These are phyloP conservation scores for Phenganax marumi DNA, from an alignment of 92 coral and sea anemone genomes.

Conservation along the genomic window DNA sequence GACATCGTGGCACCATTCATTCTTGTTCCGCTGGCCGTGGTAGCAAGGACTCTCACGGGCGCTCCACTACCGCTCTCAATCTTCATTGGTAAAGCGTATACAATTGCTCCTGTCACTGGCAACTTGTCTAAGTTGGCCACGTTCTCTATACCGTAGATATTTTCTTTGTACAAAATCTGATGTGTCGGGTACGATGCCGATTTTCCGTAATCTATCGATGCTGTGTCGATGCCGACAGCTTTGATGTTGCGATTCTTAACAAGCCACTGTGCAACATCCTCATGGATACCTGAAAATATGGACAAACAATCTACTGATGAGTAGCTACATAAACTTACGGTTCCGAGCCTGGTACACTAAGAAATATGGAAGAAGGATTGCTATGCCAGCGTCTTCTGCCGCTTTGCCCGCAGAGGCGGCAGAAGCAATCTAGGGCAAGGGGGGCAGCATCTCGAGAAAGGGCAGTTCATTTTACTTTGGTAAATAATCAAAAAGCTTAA, in stretches of 20 bases:
- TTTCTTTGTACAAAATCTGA: background rate
- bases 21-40: too few species aligned
- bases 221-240: constrained; percentile 68
- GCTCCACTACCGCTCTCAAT: constrained; percentile 54
- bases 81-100: constrained; percentile 56
- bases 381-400: too few species aligned
- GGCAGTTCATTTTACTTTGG: too few species aligned
- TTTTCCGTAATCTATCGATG: constrained; percentile 73
- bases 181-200: constrained; percentile 55
- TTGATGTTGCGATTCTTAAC: constrained; percentile 49
- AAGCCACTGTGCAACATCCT: constrained; percentile 51
- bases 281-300: constrained; percentile 39
- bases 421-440: too few species aligned
- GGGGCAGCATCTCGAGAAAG: too few species aligned
- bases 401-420: too few species aligned
- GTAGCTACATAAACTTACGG: too few species aligned
- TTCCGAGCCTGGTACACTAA: too few species aligned
- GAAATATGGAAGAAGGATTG: too few species aligned
- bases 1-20: too few species aligned
- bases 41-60: constrained; percentile 53
- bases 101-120: constrained; percentile 57
- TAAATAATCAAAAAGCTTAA: too few species aligned
- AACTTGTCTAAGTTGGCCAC: constrained; percentile 55
- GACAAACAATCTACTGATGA: too few species aligned
- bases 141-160: constrained; percentile 54